phyloP scores from a whole-genome alignment of 92 coral and sea anemone genomes.

The Blastomussa wellsi region DNA sequence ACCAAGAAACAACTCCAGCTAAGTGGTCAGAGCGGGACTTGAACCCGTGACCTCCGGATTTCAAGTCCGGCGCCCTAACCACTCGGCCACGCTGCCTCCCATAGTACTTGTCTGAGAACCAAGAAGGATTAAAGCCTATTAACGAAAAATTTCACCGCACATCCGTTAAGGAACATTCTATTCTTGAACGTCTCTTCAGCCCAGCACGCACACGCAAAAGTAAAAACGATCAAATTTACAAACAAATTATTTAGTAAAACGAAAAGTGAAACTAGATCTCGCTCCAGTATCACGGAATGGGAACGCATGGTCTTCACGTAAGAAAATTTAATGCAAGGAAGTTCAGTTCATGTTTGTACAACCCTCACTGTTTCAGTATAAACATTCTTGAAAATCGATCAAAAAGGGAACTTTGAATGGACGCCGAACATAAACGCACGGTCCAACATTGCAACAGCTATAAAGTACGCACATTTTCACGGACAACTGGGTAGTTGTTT shows the following conservation, averaged over 20 bases:
- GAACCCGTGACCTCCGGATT: too few relatives aligned
- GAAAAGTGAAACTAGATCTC: not conserved
- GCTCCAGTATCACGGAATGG: not conserved
- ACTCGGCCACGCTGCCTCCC: too few relatives aligned
- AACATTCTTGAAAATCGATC: not conserved
- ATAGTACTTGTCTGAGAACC: not conserved
- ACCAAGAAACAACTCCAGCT: too few relatives aligned
- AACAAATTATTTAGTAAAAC: too few relatives aligned
- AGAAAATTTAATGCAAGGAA: not conserved
- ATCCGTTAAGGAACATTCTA: not conserved
- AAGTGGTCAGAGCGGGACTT: too few relatives aligned
- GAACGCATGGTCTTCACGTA: not conserved
- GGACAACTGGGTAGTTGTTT: not conserved
- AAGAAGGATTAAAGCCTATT: not conserved
- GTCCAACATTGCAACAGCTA: slow-evolving; percentile 6
- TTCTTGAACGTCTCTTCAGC: not conserved
- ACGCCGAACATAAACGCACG: not conserved
- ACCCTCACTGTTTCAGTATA: not conserved
- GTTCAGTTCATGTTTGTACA: not conserved
- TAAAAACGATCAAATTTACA: not conserved
- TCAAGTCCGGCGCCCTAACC: too few relatives aligned
- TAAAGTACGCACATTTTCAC: not conserved
- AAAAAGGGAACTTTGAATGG: not conserved
- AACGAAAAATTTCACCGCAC: not conserved
- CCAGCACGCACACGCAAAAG: not conserved